Evolutionary conservation across 2,888 invertebrate species (phyloP).

Genomic region (Nymphalis polychloros): DNA sequence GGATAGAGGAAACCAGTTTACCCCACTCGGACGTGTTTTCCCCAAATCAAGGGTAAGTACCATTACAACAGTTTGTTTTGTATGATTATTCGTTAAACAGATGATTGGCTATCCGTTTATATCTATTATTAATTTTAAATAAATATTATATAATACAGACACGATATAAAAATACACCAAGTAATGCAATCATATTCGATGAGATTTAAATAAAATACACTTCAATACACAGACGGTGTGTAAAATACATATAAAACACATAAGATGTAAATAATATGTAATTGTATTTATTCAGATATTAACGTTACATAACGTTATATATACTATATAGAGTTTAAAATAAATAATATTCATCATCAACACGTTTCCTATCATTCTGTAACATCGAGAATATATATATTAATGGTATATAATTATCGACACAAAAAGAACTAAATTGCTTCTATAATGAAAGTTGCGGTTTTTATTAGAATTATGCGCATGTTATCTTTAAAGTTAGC

Average conservation of each 20-base stretch:
- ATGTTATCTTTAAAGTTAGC: constrained; percentile 7
- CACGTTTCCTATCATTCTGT: no score
- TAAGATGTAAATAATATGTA: no score
- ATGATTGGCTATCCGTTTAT: constrained; percentile 33
- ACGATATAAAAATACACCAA: no score
- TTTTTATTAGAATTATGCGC: constrained; percentile 9
- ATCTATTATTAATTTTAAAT: not conserved
- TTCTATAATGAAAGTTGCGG: not conserved
- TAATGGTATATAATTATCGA: constrained; percentile 2
- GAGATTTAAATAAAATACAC: no score
- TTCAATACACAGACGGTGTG: no score
- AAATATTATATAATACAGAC: no score
- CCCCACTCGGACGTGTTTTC: constrained; percentile 76
- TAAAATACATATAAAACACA: no score
- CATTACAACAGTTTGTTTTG: constrained; percentile 57
- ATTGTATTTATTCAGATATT: no score
- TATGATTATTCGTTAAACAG: constrained; percentile 38
- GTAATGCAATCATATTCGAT: no score
- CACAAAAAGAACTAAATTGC: not conserved
- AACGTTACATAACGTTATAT: no score
- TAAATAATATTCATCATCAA: not conserved
- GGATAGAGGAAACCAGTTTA: constrained; percentile 79
- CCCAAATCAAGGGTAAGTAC: constrained; percentile 70
- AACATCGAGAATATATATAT: not conserved
- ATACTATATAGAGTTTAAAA: no score